Evolutionary conservation across 2,113 vertebrate genomes (phyloP), one percentile per base, ranked within the genome.

Genomic region (Perca flavescens): DNA sequence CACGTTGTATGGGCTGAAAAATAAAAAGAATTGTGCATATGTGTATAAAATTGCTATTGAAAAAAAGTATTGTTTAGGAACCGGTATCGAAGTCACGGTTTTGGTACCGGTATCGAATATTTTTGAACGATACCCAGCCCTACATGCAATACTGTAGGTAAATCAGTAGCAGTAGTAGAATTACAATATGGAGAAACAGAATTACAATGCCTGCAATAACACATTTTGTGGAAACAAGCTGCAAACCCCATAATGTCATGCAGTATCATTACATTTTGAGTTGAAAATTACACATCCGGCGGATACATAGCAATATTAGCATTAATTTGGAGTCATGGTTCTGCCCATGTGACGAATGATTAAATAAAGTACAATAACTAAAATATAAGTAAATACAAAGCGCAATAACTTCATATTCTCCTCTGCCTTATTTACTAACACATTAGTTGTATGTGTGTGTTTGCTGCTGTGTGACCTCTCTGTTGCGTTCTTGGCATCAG

Each of bases 391-490:
- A 46, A 43, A 43, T 46, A 40, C 31, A 6, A 47, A 43, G 17
- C 6, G 6, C 6, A 21, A 47, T 9, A 58, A 68, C 7, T 19
- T 16, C 31, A 67, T 52, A 10, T 50, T 28, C 19, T 17, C 0
- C 19, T 67, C 25, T 6, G 47, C 34, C n/a, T 65, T 68, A n/a
- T 53, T 82, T 43, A 64, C 46, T 43, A 62, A 57, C 25, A 21
- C 71, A 65, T 31, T 31, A 43, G 47, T 49, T 71, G 17, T 66
- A 36, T 77, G 40, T 77, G 74, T 1, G 58, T 46, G 31, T 75
- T 72, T 81, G 71, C n/a, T 64, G 63, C 82, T 9, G 63, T 53
- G 70, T 34, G 83, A 88, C 83, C 80, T 83, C 75, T 72, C 21
- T 63, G 65, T 62, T 60, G 52, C 34, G 58, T 60, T 67, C 43